Base-by-base conservation (phyloP, 2,113 vertebrate genomes). In the Speoplatyrhinus poulsoni region DNA sequence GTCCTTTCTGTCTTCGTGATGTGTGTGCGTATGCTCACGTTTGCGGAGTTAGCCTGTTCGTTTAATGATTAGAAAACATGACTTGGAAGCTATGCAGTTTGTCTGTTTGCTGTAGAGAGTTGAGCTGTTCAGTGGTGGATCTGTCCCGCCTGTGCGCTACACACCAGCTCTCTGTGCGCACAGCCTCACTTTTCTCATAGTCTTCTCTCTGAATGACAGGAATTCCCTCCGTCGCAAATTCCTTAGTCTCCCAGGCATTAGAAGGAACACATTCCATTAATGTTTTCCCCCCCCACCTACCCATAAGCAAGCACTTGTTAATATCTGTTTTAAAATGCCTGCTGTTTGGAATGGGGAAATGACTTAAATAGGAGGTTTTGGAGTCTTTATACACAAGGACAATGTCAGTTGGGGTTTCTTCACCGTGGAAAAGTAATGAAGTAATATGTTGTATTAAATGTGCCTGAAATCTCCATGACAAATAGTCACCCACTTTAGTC, bases 151-250 rank as follows among this genome's bases (percentile, higher is more conserved):
- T 73, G 68, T 75, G 77, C 7, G 13, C 59, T n/a, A 33, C 59
- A 60, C 82, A 83, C 81, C 80, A 83, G 71, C 69, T 67, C 78
- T 72, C 66, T 75, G 82, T 74, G 69, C 70, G 79, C 57, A 75
- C 77, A 74, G 68, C 82, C 81, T 87, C 81, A 6, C 5, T 41
- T 41, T 41, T 41, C 53, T 55, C 53, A 86, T 79, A 82, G 75
- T 87, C 84, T 84, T 61, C 69, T 62, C 76, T 58, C 66, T 89
- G 86, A 88, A 84, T 87, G 89, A 90, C 86, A 90, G 86, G 87
- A 90, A 89, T 91, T 91, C 87, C 86, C 88, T 90, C 61, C 1
- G 76, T 87, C 68, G 80, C 89, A 89, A 91, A 92, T 90, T 89
- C 87, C 87, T 88, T 55, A 11, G 52, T 83, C 82, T 85, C 75